Evolutionary conservation across 1,140 invertebrate species (phyloP).

Genomic region (Drosophila pallidifrons): DNA sequence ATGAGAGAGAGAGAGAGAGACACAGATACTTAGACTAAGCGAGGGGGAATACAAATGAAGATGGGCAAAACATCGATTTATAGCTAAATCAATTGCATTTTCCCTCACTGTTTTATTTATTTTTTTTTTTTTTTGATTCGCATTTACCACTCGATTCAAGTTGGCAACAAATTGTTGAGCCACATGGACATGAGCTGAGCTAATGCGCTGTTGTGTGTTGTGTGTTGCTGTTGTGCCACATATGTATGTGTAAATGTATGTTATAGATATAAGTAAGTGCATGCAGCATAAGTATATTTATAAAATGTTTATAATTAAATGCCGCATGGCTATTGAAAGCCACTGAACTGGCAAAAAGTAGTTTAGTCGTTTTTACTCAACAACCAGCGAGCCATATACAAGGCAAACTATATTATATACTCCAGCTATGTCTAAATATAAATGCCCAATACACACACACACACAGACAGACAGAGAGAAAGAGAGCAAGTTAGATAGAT

Average conservation of each 20-base stretch:
- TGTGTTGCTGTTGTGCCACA: background rate
- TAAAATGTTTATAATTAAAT: conserved; percentile 67
- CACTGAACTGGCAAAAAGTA: conserved; percentile 80
- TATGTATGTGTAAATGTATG: too few relatives aligned
- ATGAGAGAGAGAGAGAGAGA: background rate
- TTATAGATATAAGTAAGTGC: background rate
- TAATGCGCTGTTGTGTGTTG: background rate
- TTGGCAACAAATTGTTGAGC: conserved; percentile 29
- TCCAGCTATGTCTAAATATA: conserved; percentile 63
- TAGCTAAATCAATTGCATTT: conserved; percentile 32
- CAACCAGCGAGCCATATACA: conserved; percentile 35
- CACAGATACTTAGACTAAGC: too few relatives aligned
- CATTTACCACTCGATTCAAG: conserved; percentile 55
- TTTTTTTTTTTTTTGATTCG: background rate
- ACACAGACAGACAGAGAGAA: background rate
- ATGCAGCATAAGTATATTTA: conserved; percentile 45
- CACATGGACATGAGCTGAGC: conserved; percentile 12
- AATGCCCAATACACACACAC: conserved; percentile 28
- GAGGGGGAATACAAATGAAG: too few relatives aligned
- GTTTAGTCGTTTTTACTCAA: conserved; percentile 65
- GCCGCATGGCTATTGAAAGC: conserved; percentile 67
- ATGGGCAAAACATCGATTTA: too few relatives aligned
- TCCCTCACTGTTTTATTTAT: background rate
- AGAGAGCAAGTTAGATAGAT: conserved; percentile 10
- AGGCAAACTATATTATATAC: background rate